A percentile compares a stretch with the other conserved stretches of the same genome.
Conservation (phyloP, 1,140 invertebrate species). For the Conus betulinus region DNA sequence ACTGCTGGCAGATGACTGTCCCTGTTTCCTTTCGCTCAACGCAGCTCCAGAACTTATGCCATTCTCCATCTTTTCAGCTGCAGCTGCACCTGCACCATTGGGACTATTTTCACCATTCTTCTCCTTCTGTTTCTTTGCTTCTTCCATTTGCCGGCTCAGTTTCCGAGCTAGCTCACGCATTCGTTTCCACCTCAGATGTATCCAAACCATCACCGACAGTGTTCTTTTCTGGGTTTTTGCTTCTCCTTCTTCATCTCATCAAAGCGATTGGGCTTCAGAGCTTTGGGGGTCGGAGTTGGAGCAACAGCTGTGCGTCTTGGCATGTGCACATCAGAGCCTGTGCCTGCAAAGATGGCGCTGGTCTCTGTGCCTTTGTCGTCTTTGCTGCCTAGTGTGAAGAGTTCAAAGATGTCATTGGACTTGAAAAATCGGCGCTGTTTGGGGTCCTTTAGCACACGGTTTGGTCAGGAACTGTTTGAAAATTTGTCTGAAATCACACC, state of each 20-base stretch:
- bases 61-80: background rate
- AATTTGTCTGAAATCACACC: conserved; percentile 83
- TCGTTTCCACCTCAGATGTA: conserved; percentile 67
- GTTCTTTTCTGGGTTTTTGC: conserved; percentile 46
- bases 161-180: conserved; percentile 81
- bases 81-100: background rate
- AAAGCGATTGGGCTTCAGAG: conserved; percentile 58
- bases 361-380: conserved; percentile 85
- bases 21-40: background rate
- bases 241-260: conserved; percentile 60
- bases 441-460: conserved; percentile 94
- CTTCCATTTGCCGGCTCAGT: conserved; percentile 79
- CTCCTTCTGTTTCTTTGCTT: conserved; percentile 48
- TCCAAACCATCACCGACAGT: conserved; percentile 47
- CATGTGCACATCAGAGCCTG: conserved; percentile 79
- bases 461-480: conserved; percentile 97
- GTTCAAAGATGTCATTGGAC: conserved; percentile 91
- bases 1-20: background rate
- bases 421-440: conserved; percentile 94
- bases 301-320: conserved; percentile 39
- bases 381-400: conserved; percentile 88
- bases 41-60: background rate
- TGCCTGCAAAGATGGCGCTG: conserved; percentile 87
- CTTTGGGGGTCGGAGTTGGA: conserved; percentile 44
- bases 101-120: background rate